These are phyloP conservation scores for Drosophila barbarae DNA, from an alignment of 2,888 invertebrate genomes.

Conservation along the genomic window DNA sequence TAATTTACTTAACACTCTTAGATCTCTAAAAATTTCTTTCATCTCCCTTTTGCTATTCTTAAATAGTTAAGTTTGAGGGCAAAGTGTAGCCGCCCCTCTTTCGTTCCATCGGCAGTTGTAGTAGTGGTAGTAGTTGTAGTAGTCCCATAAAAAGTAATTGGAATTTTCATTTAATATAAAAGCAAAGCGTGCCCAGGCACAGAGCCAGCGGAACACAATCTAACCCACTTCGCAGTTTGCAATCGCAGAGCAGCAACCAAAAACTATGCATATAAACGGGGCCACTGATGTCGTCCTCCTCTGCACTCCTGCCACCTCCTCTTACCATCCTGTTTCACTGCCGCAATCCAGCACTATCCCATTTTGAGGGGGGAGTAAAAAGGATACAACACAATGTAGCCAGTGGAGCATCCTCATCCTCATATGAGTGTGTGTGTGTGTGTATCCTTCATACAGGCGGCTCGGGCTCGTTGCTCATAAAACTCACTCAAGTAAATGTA, in stretches of 20 bases:
- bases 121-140: slow-evolving; percentile 16
- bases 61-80: slow-evolving; percentile 9
- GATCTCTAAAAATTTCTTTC: no score
- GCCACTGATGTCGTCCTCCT: slow-evolving; percentile 46
- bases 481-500: slow-evolving; percentile 75
- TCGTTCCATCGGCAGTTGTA: slow-evolving; percentile 7
- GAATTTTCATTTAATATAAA: slow-evolving; percentile 71
- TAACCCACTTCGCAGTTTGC: slow-evolving; percentile 41
- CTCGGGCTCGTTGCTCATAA: slow-evolving; percentile 66
- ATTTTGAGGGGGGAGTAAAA: slow-evolving; percentile 25
- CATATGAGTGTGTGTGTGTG: slow-evolving; percentile 28
- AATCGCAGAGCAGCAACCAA: slow-evolving; percentile 27
- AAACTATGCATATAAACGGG: slow-evolving; percentile 63
- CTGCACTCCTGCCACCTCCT: neutral
- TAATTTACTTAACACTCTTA: neutral
- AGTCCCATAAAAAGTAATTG: slow-evolving; percentile 71
- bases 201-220: slow-evolving; percentile 27
- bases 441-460: slow-evolving; percentile 49
- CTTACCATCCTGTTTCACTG: neutral
- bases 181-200: slow-evolving; percentile 30
- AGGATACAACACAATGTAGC: slow-evolving; percentile 60
- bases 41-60: neutral
- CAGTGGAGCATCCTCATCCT: slow-evolving; percentile 67
- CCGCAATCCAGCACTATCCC: slow-evolving; percentile 8
- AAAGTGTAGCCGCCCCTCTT: neutral